These are phyloP conservation scores for Balaeniceps rex DNA, from an alignment of 2,113 vertebrate genomes.

Conservation along the genomic window DNA sequence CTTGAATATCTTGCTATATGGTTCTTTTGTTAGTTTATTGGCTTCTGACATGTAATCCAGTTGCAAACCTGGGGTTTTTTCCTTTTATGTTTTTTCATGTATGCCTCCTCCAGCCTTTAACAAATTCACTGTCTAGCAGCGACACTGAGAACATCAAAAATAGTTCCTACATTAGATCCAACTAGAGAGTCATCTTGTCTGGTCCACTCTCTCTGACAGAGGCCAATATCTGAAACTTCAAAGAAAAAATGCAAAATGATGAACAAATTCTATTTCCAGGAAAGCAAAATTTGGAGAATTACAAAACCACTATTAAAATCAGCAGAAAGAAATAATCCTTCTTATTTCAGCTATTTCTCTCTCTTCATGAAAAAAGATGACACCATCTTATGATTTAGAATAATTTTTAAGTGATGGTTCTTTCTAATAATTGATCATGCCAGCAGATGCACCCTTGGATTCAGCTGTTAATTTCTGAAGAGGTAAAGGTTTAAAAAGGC, in stretches of 20 bases:
- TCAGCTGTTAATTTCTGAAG: neutral
- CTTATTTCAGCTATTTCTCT: neutral
- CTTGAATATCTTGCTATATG: neutral
- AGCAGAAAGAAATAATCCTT: neutral
- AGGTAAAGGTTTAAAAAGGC: neutral
- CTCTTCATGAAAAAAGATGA: neutral
- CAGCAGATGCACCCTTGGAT: neutral
- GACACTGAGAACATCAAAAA: neutral
- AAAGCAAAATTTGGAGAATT: neutral
- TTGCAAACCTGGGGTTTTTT: neutral
- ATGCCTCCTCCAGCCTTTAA: neutral
- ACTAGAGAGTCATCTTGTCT: neutral
- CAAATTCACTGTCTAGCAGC: neutral
- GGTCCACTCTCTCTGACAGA: neutral
- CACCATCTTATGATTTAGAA: neutral
- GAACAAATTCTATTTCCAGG: neutral
- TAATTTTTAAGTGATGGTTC: neutral
- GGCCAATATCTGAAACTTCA: neutral
- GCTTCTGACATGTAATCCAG: neutral
- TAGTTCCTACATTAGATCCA: neutral
- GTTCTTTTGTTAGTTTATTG: neutral
- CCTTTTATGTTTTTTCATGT: neutral
- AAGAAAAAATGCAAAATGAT: neutral
- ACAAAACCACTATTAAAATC: neutral
- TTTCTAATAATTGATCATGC: neutral